Evolutionary conservation across 1,140 invertebrate genomes (phyloP), one percentile per base, ranked within the genome.

Genomic region (Bombus superbus): DNA sequence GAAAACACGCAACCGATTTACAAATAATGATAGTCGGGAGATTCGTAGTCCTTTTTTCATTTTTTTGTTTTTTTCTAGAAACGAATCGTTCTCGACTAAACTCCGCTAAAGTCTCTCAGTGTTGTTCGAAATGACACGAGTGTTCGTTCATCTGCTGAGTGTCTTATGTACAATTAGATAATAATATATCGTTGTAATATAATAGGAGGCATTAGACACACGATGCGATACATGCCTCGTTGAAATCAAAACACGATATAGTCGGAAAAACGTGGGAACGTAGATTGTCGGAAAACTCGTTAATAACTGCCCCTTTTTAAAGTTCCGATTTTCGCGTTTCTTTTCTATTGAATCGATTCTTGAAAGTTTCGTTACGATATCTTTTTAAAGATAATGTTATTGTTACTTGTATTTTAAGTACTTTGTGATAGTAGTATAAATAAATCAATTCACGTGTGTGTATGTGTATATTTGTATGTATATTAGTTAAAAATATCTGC

Each of bases 141-240:
- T 69, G 78, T 81, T 74, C 69, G 57, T 75, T 81, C n/a, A 38
- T 75, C 78, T 81, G 79, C 79, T 81, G 79, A 75, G 71, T 81
- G 71, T 85, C 62, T 81, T 69, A 81, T 44, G 66, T 81, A 81
- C 71, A 81, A 75, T 85, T 85, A 85, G 84, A 68, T 18, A 40
- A 73, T 66, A 73, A 66, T 57, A 66, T 42, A 53, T 81, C 69
- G 57, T 85, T 85, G 57, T 80, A 73, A 66, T 53, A 53, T n/a
- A n/a, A 47, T 66, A 81, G 59, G n/a, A 53, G n/a, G 38, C n/a
- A 73, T 74, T 57, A 75, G 59, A 68, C 9, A 32, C 42, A 22
- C 69, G 57, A 53, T 59, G 42, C 38, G 15, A 28, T n/a, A 25
- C 0, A 5, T 40, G 78, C 35, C 42, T 81, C 69, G 59, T 42